These are phyloP conservation scores for Engystomops pustulosus DNA, from an alignment of 2,113 vertebrate genomes.

Conservation along the genomic window DNA sequence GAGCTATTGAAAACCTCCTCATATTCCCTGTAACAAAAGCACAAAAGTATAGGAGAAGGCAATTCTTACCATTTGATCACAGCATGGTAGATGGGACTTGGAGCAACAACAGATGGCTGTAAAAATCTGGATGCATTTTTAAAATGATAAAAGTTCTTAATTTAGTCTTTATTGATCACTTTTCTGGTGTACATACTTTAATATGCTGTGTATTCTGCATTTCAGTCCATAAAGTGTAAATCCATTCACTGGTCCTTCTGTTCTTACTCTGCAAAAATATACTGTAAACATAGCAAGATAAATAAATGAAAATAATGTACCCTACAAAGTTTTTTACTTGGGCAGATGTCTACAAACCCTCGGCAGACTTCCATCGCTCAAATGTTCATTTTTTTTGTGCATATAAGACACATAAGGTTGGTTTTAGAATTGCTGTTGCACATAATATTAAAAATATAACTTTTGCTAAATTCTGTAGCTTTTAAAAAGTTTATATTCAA, in stretches of 20 bases:
- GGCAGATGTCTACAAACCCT: conserved; percentile 18
- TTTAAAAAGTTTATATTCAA: too few species aligned
- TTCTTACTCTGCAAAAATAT: conserved; percentile 38
- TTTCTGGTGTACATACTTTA: conserved; percentile 58
- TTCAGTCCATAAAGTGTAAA: conserved; percentile 53
- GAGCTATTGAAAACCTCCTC: conserved; percentile 52
- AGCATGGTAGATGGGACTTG: conserved; percentile 59
- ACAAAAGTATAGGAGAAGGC: conserved; percentile 54
- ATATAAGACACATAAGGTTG: neutral
- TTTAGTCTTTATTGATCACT: conserved; percentile 60
- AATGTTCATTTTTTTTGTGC: neutral
- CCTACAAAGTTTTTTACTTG: conserved; percentile 5
- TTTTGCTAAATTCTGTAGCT: too few species aligned
- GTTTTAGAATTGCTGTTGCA: neutral
- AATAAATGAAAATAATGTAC: conserved; percentile 35
- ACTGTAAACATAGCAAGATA: conserved; percentile 44
- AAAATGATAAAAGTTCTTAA: conserved; percentile 61
- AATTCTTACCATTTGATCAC: conserved; percentile 59
- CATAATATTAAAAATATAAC: neutral
- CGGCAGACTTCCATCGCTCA: neutral
- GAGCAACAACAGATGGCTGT: conserved; percentile 60
- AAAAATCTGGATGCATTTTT: conserved; percentile 60
- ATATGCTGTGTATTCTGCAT: conserved; percentile 41
- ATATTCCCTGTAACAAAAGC: conserved; percentile 49
- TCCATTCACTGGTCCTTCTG: conserved; percentile 56